These are phyloP conservation scores for Trematocara caparti DNA, from an alignment of 2,797 vertebrate genomes.

Conservation along the genomic window DNA sequence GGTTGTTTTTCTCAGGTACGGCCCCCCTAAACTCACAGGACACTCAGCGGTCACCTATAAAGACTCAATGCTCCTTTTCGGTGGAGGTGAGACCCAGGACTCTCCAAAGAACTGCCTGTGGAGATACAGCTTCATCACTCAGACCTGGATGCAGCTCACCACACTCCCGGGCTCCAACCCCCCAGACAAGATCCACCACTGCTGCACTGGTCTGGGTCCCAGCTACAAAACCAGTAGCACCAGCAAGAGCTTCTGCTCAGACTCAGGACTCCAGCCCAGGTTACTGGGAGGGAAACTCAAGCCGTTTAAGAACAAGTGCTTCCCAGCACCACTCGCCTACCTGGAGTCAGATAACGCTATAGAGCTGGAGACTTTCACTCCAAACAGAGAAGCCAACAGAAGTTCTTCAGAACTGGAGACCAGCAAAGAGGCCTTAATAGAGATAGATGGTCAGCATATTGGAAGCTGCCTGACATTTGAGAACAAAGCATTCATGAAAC, in stretches of 20 bases:
- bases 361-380: slow-evolving; percentile 80
- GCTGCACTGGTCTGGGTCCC: slow-evolving; percentile 73
- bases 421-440: neutral
- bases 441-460: neutral
- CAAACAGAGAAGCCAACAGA: neutral
- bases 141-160: slow-evolving; percentile 76
- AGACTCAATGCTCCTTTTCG: slow-evolving; percentile 84
- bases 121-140: slow-evolving; percentile 75
- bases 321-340: slow-evolving; percentile 41
- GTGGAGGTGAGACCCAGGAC: slow-evolving; percentile 76
- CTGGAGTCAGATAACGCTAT: slow-evolving; percentile 61
- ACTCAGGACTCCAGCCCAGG: neutral
- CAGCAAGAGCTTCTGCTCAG: neutral
- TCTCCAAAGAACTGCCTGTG: slow-evolving; percentile 73
- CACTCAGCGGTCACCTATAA: slow-evolving; percentile 79
- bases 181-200: slow-evolving; percentile 80
- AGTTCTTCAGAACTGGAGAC: neutral
- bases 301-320: slow-evolving; percentile 68
- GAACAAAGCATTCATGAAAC: slow-evolving; percentile 59
- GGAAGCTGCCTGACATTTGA: slow-evolving; percentile 65
- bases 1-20: slow-evolving; percentile 69
- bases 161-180: slow-evolving; percentile 50
- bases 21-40: slow-evolving; percentile 81
- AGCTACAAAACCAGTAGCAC: slow-evolving; percentile 59
- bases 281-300: slow-evolving; percentile 17